A percentile compares a stretch with the other conserved stretches of the same genome.
phyloP scores from a whole-genome alignment of 64 coral and sea anemone species.

The Montipora sp. region DNA sequence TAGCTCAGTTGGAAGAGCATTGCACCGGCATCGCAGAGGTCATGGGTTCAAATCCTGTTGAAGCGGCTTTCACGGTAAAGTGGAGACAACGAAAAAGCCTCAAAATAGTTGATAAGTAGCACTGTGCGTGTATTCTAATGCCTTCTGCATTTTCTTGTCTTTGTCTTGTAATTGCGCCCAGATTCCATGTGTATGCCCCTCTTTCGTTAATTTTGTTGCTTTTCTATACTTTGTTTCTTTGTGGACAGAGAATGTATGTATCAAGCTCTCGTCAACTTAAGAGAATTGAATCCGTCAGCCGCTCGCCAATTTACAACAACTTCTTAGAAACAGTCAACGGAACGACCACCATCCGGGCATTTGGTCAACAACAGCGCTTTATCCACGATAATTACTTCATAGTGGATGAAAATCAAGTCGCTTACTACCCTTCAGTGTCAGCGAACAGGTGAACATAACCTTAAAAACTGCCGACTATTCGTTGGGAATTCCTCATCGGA shows the following conservation, averaged over 20 bases:
- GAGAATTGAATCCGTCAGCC: slow-evolving; percentile 89
- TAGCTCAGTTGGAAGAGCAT: too few relatives aligned
- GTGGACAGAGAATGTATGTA: slow-evolving; percentile 79
- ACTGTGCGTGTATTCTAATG: too few relatives aligned
- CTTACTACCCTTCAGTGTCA: slow-evolving; percentile 75
- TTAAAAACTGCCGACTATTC: neutral
- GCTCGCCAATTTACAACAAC: slow-evolving; percentile 89
- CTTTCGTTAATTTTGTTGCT: neutral
- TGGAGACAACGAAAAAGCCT: too few relatives aligned
- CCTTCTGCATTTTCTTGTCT: too few relatives aligned
- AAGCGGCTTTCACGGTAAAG: too few relatives aligned
- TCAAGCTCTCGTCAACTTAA: slow-evolving; percentile 79
- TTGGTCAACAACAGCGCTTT: slow-evolving; percentile 71
- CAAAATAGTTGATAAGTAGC: too few relatives aligned
- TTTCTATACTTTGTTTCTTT: neutral
- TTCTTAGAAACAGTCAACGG: slow-evolving; percentile 90
- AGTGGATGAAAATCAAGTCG: slow-evolving; percentile 80
- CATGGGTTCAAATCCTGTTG: too few relatives aligned
- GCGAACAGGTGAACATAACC: slow-evolving; percentile 63
- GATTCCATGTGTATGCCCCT: too few relatives aligned
- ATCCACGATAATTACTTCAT: slow-evolving; percentile 64
- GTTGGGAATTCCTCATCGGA: too few relatives aligned
- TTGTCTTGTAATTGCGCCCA: too few relatives aligned
- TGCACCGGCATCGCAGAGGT: too few relatives aligned
- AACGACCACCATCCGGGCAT: slow-evolving; percentile 80